Conservation (phyloP, 2,888 invertebrate genomes). For the Biston betularia region DNA sequence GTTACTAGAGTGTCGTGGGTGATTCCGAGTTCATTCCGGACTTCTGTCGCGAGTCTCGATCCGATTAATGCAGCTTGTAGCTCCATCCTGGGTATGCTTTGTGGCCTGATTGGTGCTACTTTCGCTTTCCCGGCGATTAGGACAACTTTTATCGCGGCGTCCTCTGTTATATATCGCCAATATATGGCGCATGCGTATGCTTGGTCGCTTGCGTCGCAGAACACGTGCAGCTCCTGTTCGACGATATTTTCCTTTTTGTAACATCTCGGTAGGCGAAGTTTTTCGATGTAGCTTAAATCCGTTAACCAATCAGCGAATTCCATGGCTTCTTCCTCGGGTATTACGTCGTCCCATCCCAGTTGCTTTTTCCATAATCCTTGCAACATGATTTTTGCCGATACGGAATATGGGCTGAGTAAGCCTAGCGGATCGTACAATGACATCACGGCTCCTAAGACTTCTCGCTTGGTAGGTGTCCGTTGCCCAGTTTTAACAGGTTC, state of each 20-base stretch:
- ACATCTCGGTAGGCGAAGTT: neutral
- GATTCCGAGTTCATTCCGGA: too few species aligned
- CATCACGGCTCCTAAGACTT: too few species aligned
- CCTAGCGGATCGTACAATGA: neutral
- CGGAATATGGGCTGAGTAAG: neutral
- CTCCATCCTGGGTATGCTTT: too few species aligned
- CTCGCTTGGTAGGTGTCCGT: neutral
- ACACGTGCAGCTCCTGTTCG: neutral
- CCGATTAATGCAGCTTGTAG: too few species aligned
- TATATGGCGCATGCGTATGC: too few species aligned
- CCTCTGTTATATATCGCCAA: too few species aligned
- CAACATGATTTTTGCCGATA: neutral
- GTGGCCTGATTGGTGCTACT: too few species aligned
- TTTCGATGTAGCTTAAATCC: neutral
- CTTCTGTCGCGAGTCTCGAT: too few species aligned
- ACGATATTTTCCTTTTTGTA: neutral
- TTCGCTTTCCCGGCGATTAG: too few species aligned
- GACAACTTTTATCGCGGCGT: too few species aligned
- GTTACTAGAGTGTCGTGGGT: too few species aligned
- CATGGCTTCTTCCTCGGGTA: neutral
- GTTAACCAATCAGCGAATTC: neutral
- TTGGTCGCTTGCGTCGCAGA: too few species aligned
- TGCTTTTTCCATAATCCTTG: neutral
- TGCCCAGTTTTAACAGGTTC: neutral
- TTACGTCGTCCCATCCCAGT: neutral